These are phyloP conservation scores for Tyto alba DNA, from an alignment of 2,113 vertebrate genomes.

Conservation along the genomic window DNA sequence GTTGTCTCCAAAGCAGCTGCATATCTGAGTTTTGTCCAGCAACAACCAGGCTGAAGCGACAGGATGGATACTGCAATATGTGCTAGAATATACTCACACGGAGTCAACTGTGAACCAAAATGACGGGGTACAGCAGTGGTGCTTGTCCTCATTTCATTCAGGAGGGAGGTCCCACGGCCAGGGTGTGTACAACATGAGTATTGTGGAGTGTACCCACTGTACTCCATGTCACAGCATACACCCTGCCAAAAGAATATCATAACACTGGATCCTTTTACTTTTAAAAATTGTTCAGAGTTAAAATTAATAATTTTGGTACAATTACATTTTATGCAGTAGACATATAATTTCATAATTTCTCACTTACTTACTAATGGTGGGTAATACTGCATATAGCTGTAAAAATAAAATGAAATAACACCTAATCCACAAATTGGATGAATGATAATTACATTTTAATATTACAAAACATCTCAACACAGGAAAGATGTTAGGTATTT, in stretches of 20 bases:
- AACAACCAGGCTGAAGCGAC: not conserved
- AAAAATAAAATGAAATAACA: conserved; percentile 8
- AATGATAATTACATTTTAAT: not conserved
- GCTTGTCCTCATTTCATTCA: not conserved
- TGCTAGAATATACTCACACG: not conserved
- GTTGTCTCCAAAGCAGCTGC: not conserved
- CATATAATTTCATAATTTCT: not conserved
- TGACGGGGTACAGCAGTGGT: not conserved
- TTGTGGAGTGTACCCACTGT: too few species aligned
- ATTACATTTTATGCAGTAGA: not conserved
- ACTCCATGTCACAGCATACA: too few species aligned
- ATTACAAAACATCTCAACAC: not conserved
- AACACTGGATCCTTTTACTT: not conserved
- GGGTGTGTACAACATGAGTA: rapidly evolving
- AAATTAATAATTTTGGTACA: not conserved
- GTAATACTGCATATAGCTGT: not conserved
- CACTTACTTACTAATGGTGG: not conserved
- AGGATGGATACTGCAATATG: not conserved
- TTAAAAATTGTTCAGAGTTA: not conserved
- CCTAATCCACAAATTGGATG: not conserved
- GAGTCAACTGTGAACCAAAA: not conserved
- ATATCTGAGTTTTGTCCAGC: not conserved
- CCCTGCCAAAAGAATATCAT: not conserved
- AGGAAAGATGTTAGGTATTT: not conserved
- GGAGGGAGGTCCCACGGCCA: not conserved